Conservation (phyloP, 2,113 vertebrate genomes). For the Burhinus oedicnemus region DNA sequence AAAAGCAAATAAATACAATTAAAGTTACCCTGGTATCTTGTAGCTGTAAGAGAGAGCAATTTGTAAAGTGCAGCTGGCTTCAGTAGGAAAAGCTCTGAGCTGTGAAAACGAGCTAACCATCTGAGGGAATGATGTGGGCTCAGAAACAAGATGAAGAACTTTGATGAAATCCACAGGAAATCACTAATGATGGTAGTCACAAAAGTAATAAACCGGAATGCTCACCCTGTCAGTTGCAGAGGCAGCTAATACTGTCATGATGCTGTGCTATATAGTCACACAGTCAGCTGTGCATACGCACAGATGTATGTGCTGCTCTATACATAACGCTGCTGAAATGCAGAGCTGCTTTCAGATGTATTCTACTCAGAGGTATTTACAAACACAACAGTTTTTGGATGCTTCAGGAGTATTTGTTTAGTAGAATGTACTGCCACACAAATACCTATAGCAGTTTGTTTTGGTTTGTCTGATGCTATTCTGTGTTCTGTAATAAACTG, state of each 20-base stretch:
- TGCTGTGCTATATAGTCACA: neutral
- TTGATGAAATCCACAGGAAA: slow-evolving; percentile 31
- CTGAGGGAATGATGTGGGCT: neutral
- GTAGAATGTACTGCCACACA: neutral
- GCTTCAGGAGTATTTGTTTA: neutral
- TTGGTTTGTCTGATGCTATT: neutral
- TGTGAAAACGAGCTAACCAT: neutral
- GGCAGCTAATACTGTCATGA: neutral
- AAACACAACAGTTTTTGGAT: neutral
- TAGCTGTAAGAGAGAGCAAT: neutral
- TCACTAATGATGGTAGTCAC: neutral
- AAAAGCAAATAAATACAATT: neutral
- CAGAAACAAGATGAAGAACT: neutral
- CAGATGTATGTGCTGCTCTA: neutral
- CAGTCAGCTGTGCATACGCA: neutral
- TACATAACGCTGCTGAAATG: neutral
- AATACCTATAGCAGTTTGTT: neutral
- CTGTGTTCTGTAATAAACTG: slow-evolving; percentile 13
- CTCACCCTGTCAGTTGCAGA: neutral
- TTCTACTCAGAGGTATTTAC: slow-evolving; percentile 22
- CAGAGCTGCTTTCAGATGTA: slow-evolving; percentile 6
- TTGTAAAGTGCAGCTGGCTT: neutral
- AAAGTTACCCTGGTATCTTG: neutral
- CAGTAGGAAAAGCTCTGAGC: neutral
- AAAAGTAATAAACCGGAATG: neutral